phyloP scores from a whole-genome alignment of 2,113 vertebrate genomes.

The Nibea coibor region DNA sequence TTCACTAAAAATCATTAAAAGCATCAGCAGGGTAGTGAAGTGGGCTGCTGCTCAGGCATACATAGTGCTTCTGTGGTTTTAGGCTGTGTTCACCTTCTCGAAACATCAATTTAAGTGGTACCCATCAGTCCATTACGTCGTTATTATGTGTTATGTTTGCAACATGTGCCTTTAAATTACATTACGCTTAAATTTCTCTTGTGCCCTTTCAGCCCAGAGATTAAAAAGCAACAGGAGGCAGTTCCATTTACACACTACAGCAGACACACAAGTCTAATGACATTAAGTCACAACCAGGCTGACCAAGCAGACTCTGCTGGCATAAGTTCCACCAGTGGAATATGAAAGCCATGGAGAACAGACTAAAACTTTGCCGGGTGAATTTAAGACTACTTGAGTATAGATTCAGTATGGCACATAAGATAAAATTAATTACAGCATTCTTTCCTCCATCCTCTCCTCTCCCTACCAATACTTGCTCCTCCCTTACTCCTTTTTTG shows the following conservation, averaged over 20 bases:
- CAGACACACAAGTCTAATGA: background rate
- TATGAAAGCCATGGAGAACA: no score
- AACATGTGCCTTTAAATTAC: background rate
- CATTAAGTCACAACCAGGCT: no score
- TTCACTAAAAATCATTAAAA: conserved; percentile 57
- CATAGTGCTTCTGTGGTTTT: conserved; percentile 1
- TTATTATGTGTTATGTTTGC: background rate
- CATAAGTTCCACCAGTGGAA: no score
- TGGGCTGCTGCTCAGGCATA: conserved; percentile 4
- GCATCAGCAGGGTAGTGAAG: conserved; percentile 41
- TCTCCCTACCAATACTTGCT: no score
- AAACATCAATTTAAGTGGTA: conserved; percentile 7
- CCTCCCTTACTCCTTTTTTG: no score
- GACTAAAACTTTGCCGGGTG: no score
- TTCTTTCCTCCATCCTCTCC: no score
- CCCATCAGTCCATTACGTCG: background rate
- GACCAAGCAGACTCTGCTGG: background rate
- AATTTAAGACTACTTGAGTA: no score
- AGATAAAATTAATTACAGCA: no score
- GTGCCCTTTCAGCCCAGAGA: background rate
- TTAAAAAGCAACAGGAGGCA: background rate
- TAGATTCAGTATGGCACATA: no score
- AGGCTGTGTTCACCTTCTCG: background rate
- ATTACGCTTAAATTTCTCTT: no score
- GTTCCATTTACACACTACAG: background rate